Base-by-base conservation (phyloP, 2,113 vertebrate species). In the Calypte anna region DNA sequence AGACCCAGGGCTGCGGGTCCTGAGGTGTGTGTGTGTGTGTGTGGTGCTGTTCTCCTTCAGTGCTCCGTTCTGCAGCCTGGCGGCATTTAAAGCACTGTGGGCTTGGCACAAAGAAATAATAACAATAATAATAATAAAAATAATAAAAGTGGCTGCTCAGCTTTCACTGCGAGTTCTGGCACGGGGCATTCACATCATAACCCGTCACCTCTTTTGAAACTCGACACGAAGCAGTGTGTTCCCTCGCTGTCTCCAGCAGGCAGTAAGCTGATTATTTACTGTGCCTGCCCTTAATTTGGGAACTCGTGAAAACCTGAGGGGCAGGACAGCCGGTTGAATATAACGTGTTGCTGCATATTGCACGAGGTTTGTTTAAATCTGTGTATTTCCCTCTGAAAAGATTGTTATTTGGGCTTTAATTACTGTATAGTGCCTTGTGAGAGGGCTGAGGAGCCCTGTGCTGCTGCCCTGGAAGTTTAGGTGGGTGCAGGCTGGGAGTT, bases 321-420 rank as follows among this genome's bases (percentile, higher is more conserved):
- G 14, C 36, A 13, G 62, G 64, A 7, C 8, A 14, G 25, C 20
- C 1, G 15, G 3, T 9, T 9, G 48, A 28, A 14, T 12, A 1
- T 36, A 14, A 33, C 17, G 0, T 0, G 0, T 51, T 40, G 63
- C 66, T 53, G 0, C 3, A 0, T 11, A 0, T 5, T 9, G 15
- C 9, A 2, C 3, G 27, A 69, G 62, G 24, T 16, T 1, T 5
- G 22, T 43, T 81, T 27, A 51, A 28, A 20, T 27, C 3, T 0
- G 6, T 50, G 5, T 13, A 13, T 2, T 77, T 82, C 46, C 40
- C 57, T 69, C 40, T 57, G 33, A 14, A 68, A 55, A 18, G 9
- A 6, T 9, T 70, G 69, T 31, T 81, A 2, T 55, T 72, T 58
- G 79, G 72, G 28, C 33, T 38, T 74, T 19, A 27, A 2, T 58